Percentiles rank a stretch among this genome's conserved stretches.
These are phyloP conservation scores for Temnothorax rugatulus DNA, from an alignment of 2,888 invertebrate species.

Conservation along the genomic window DNA sequence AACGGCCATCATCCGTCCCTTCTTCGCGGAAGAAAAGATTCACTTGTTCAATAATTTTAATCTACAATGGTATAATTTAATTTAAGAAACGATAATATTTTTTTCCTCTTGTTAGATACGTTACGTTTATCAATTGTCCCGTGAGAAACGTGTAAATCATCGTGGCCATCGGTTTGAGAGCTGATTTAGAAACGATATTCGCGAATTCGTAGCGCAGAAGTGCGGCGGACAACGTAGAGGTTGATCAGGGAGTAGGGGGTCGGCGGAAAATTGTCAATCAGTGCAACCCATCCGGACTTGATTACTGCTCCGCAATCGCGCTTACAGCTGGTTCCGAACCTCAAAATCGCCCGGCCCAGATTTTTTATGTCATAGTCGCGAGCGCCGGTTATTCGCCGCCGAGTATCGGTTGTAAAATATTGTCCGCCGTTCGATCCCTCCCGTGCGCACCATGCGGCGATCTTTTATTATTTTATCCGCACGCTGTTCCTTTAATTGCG, in stretches of 20 bases:
- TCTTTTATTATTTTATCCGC: constrained; percentile 47
- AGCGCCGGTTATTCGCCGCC: constrained; percentile 39
- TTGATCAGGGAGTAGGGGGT: constrained; percentile 61
- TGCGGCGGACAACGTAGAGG: constrained; percentile 56
- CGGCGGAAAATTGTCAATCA: constrained; percentile 82
- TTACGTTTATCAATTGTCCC: not conserved
- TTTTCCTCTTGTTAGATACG: not conserved
- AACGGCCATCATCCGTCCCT: not conserved
- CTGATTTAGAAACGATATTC: constrained; percentile 67
- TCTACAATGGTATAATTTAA: not conserved
- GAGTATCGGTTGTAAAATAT: constrained; percentile 54
- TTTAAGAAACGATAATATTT: not conserved
- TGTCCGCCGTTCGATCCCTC: constrained; percentile 47
- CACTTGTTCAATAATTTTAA: not conserved
- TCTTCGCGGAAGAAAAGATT: not conserved
- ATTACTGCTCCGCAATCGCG: constrained; percentile 77
- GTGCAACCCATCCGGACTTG: constrained; percentile 80
- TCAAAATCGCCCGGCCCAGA: constrained; percentile 70
- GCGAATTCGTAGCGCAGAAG: constrained; percentile 64
- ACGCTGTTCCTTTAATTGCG: constrained; percentile 46
- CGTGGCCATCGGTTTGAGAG: constrained; percentile 26
- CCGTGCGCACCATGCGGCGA: not conserved
- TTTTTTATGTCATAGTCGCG: constrained; percentile 72
- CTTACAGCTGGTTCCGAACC: constrained; percentile 69
- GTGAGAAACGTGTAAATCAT: not conserved